phyloP scores from a whole-genome alignment of 1,140 invertebrate species.

The Harlomillsia oculata region DNA sequence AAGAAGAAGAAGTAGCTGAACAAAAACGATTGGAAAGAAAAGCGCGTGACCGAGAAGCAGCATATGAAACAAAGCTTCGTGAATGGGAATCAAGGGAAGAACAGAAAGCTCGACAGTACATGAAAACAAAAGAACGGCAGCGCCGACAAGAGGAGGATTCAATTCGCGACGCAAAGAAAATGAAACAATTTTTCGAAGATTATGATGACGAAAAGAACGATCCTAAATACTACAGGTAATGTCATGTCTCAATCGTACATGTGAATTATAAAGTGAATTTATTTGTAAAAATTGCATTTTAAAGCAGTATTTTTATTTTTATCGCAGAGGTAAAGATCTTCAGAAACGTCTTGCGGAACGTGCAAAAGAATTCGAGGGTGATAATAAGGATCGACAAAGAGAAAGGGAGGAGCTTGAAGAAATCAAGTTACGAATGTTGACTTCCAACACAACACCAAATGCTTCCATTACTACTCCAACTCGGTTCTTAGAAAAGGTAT shows the following conservation, averaged over 20 bases:
- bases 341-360: conserved; percentile 76
- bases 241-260: conserved; percentile 21
- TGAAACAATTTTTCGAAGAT: conserved; percentile 96
- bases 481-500: conserved; percentile 20
- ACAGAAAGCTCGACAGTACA: conserved; percentile 84
- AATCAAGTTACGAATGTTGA: conserved; percentile 68
- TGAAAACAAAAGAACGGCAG: conserved; percentile 78
- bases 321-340: conserved; percentile 68
- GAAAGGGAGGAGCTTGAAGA: conserved; percentile 90
- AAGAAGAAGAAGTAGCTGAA: conserved; percentile 84
- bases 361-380: conserved; percentile 82
- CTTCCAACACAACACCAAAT: conserved; percentile 50
- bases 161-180: conserved; percentile 76
- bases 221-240: conserved; percentile 88
- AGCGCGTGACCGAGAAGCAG: conserved; percentile 82
- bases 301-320: conserved; percentile 10
- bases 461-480: conserved; percentile 18
- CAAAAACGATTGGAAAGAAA: conserved; percentile 80
- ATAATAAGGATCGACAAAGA: conserved; percentile 75
- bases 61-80: conserved; percentile 70
- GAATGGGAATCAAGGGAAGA: conserved; percentile 90
- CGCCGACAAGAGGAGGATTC: conserved; percentile 70
- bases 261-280: neutral
- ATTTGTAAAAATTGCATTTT: neutral
- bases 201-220: conserved; percentile 97